A percentile compares a stretch with the other conserved stretches of the same genome.
phyloP scores from a whole-genome alignment of 2,797 vertebrate species.

The Anabas testudineus region DNA sequence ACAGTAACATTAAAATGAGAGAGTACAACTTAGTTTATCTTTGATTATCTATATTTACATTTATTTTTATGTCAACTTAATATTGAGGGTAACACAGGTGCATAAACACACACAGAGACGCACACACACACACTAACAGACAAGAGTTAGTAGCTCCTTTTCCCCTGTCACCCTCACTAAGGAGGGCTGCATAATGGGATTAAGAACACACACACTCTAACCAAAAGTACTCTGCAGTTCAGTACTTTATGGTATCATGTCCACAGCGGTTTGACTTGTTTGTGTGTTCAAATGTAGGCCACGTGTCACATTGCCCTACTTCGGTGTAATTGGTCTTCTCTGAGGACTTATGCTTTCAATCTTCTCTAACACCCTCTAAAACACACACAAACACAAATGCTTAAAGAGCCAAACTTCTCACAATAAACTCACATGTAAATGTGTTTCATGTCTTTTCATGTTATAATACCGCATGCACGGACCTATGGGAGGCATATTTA shows the following conservation, averaged over 20 bases:
- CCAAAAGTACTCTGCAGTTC: slow-evolving; percentile 35
- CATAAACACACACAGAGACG: not conserved
- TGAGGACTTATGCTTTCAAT: slow-evolving; percentile 61
- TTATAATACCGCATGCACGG: slow-evolving; percentile 9
- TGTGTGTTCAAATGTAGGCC: slow-evolving; percentile 40
- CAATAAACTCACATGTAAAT: slow-evolving; percentile 11
- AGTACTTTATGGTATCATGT: slow-evolving; percentile 35
- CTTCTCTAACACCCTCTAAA: slow-evolving; percentile 45
- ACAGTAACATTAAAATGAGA: not conserved
- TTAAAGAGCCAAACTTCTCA: slow-evolving; percentile 17
- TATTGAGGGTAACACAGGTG: slow-evolving; percentile 1
- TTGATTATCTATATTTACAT: no score
- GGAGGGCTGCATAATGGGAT: slow-evolving; percentile 67
- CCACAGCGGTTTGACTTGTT: slow-evolving; percentile 19
- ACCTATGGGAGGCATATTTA: slow-evolving; percentile 1
- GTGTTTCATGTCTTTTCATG: slow-evolving; percentile 46
- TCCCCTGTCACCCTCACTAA: slow-evolving; percentile 11
- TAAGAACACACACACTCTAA: slow-evolving; percentile 46
- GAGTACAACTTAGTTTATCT: not conserved
- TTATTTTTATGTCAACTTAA: no score
- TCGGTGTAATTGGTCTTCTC: slow-evolving; percentile 68
- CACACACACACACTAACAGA: slow-evolving; percentile 14
- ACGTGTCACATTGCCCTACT: slow-evolving; percentile 63
- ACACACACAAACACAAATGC: slow-evolving; percentile 25
- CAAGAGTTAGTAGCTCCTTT: not conserved